These are phyloP conservation scores for Eremophila alpestris DNA, from an alignment of 2,797 vertebrate species.

Conservation along the genomic window DNA sequence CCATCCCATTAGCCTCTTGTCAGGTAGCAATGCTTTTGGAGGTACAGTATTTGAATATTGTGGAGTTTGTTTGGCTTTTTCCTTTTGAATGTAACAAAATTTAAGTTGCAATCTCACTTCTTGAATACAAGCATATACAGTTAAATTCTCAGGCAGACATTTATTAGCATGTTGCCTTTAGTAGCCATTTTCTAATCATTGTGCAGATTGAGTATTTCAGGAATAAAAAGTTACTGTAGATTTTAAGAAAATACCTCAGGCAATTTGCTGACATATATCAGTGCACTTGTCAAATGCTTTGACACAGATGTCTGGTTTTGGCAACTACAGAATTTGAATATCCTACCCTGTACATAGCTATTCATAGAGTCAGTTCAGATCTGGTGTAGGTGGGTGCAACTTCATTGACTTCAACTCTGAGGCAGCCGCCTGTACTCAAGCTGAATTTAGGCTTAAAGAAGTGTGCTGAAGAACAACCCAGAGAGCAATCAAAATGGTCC, in stretches of 20 bases:
- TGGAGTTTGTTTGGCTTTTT: not conserved
- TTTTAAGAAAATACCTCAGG: slow-evolving; percentile 67
- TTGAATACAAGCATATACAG: not conserved
- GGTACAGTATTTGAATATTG: not conserved
- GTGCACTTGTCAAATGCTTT: slow-evolving; percentile 70
- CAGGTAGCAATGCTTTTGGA: not conserved
- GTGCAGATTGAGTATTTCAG: slow-evolving; percentile 51
- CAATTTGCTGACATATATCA: slow-evolving; percentile 69
- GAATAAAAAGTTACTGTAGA: slow-evolving; percentile 54
- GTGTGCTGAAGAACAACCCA: not conserved
- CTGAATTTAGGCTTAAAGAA: slow-evolving; percentile 57
- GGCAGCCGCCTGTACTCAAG: slow-evolving; percentile 51
- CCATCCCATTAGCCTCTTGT: not conserved
- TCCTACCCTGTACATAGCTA: slow-evolving; percentile 60
- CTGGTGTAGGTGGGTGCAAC: slow-evolving; percentile 69
- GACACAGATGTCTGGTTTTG: slow-evolving; percentile 72
- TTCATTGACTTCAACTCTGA: slow-evolving; percentile 69
- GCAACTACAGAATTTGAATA: slow-evolving; percentile 64
- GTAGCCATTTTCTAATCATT: slow-evolving; percentile 48
- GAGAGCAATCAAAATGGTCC: not conserved
- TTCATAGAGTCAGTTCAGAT: slow-evolving; percentile 68
- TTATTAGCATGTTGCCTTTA: slow-evolving; percentile 46
- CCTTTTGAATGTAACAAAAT: not conserved
- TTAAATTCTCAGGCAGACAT: not conserved
- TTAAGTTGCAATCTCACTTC: not conserved